A percentile compares a stretch with the other conserved stretches of the same genome.
Conservation (phyloP, 30 jellyfish, hydroid and myxozoan species). For the Sanderia malayensis region DNA sequence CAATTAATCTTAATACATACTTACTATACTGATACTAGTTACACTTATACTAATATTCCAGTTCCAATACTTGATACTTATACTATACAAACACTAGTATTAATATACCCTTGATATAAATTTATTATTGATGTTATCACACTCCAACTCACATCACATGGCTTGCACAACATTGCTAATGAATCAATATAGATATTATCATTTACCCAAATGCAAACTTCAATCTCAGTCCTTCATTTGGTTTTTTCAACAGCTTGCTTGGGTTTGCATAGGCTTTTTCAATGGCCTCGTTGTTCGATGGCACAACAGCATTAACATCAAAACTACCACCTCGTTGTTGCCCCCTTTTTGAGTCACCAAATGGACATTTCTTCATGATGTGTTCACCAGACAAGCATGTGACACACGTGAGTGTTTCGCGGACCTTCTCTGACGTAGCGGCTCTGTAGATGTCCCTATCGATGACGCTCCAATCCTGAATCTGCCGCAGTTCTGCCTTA, state of each 20-base stretch:
- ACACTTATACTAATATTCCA: too few relatives aligned
- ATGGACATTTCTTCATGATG: conserved; percentile 78
- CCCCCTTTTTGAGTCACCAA: conserved; percentile 41
- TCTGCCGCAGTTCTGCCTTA: conserved; percentile 69
- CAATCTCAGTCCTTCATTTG: conserved; percentile 81
- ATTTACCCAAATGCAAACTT: conserved; percentile 97
- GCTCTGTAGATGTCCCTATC: conserved; percentile 75
- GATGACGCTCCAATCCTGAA: conserved; percentile 78
- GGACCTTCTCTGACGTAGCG: conserved; percentile 72
- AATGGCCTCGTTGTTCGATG: conserved; percentile 61
- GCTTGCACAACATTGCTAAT: too few relatives aligned
- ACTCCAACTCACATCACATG: too few relatives aligned
- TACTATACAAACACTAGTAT: too few relatives aligned
- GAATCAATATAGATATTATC: too few relatives aligned
- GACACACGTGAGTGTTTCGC: conserved; percentile 58
- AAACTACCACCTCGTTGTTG: conserved; percentile 16
- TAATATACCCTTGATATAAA: too few relatives aligned
- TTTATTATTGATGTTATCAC: too few relatives aligned
- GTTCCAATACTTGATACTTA: too few relatives aligned
- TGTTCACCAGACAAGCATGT: conserved; percentile 78
- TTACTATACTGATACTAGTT: too few relatives aligned
- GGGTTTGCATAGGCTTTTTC: conserved; percentile 92
- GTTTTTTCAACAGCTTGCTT: conserved; percentile 73
- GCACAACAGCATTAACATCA: conserved; percentile 28
- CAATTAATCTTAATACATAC: too few relatives aligned